Evolutionary conservation across 1,140 invertebrate genomes (phyloP).

Genomic region (Hormaphis cornu): DNA sequence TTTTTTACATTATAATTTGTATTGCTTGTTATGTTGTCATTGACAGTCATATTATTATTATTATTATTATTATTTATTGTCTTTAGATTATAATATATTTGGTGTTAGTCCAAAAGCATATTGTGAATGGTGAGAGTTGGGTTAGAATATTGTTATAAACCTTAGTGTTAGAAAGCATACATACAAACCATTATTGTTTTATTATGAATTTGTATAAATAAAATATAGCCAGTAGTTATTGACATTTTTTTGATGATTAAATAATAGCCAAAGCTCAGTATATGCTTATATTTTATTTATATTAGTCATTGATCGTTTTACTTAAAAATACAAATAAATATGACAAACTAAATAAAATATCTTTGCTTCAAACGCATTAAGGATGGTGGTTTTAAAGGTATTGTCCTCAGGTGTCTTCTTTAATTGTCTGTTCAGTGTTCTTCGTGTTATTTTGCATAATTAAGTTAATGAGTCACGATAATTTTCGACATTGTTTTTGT

Average conservation of each 20-base stretch:
- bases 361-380: slow-evolving; percentile 20
- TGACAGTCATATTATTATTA: too few relatives aligned
- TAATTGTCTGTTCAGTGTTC: neutral
- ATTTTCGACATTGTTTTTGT: neutral
- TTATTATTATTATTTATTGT: slow-evolving; percentile 16
- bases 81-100: slow-evolving; percentile 7
- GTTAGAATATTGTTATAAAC: neutral
- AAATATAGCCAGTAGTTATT: neutral
- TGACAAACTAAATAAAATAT: too few relatives aligned
- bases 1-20: slow-evolving; percentile 11
- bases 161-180: slow-evolving; percentile 5
- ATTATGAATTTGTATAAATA: neutral
- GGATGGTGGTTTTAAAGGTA: neutral
- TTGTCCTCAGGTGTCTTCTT: neutral
- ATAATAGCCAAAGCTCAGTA: neutral
- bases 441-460: neutral
- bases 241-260: neutral
- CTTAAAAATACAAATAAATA: neutral
- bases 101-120: slow-evolving; percentile 19
- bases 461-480: neutral
- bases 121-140: slow-evolving; percentile 4
- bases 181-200: neutral
- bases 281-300: too few relatives aligned
- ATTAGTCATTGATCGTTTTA: neutral
- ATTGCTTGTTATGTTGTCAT: too few relatives aligned